Conservation (phyloP, 2,113 vertebrate species). For the Vombatus ursinus region DNA sequence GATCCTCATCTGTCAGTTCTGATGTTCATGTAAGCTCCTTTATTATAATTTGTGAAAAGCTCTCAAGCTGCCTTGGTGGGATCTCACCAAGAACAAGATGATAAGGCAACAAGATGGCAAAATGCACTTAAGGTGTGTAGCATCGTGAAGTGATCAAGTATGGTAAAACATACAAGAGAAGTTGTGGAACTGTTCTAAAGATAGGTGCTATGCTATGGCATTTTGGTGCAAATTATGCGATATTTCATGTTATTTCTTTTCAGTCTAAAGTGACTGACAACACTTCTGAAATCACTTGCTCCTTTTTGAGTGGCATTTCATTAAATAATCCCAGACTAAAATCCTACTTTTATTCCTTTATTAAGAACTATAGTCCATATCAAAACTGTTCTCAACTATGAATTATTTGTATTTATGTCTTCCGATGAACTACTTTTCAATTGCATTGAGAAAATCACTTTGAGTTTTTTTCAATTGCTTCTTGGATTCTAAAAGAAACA, state of each 20-base stretch:
- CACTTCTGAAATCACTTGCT: slow-evolving; percentile 79
- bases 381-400: slow-evolving; percentile 60
- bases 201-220: slow-evolving; percentile 15
- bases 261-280: slow-evolving; percentile 71
- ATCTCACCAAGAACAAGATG: slow-evolving; percentile 81
- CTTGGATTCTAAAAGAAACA: slow-evolving; percentile 65
- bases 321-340: slow-evolving; percentile 69
- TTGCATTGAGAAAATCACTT: slow-evolving; percentile 64
- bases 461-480: slow-evolving; percentile 71
- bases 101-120: slow-evolving; percentile 80
- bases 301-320: slow-evolving; percentile 80
- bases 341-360: slow-evolving; percentile 55
- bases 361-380: slow-evolving; percentile 57
- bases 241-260: slow-evolving; percentile 74
- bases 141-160: slow-evolving; percentile 78
- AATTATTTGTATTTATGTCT: slow-evolving; percentile 60
- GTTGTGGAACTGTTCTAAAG: slow-evolving; percentile 61
- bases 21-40: slow-evolving; percentile 82
- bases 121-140: slow-evolving; percentile 77
- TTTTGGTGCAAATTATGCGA: slow-evolving; percentile 65
- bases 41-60: slow-evolving; percentile 84
- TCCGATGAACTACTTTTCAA: slow-evolving; percentile 63
- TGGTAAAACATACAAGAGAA: slow-evolving; percentile 69
- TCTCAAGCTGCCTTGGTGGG: slow-evolving; percentile 81
- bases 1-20: slow-evolving; percentile 83